A percentile compares a stretch with the other conserved stretches of the same genome.
phyloP scores from a whole-genome alignment of 2,888 invertebrate genomes.

The Melieria omissa region DNA sequence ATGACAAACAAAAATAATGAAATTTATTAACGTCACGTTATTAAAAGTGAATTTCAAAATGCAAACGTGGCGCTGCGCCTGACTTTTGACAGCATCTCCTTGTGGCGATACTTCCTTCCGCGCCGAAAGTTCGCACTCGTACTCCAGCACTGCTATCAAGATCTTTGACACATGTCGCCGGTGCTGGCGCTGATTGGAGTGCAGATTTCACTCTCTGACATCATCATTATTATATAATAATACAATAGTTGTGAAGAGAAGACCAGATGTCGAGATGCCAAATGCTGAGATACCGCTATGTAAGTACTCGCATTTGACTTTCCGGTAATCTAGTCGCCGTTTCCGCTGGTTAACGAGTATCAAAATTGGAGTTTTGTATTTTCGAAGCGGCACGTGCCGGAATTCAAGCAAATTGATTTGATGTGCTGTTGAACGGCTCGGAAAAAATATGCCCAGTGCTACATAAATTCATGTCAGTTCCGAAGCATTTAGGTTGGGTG shows the following conservation, averaged over 20 bases:
- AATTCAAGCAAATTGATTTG: constrained; percentile 15
- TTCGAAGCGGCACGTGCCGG: constrained; percentile 31
- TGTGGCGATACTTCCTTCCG: background rate
- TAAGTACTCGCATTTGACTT: too few species aligned
- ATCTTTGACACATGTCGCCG: constrained; percentile 46
- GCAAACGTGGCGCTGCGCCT: constrained; percentile 21
- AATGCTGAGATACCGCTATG: too few species aligned
- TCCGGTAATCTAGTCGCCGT: too few species aligned
- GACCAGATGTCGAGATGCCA: too few species aligned
- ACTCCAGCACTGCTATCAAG: constrained; percentile 40
- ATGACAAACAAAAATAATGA: constrained; percentile 16
- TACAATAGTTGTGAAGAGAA: background rate
- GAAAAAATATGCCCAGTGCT: background rate
- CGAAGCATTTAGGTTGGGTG: too few species aligned
- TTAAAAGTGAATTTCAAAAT: constrained; percentile 33
- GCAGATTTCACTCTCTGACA: background rate
- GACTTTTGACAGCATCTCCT: constrained; percentile 5
- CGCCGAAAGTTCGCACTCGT: background rate
- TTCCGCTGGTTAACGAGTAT: too few species aligned
- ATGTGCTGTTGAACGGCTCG: background rate
- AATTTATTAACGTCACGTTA: constrained; percentile 39
- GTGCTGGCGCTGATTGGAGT: constrained; percentile 16
- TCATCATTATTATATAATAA: background rate
- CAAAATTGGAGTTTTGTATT: background rate
- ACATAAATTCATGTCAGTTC: too few species aligned